Evolutionary conservation across 2,797 vertebrate genomes (phyloP), one percentile per base, ranked within the genome.

Genomic region (Pteropus rufus): DNA sequence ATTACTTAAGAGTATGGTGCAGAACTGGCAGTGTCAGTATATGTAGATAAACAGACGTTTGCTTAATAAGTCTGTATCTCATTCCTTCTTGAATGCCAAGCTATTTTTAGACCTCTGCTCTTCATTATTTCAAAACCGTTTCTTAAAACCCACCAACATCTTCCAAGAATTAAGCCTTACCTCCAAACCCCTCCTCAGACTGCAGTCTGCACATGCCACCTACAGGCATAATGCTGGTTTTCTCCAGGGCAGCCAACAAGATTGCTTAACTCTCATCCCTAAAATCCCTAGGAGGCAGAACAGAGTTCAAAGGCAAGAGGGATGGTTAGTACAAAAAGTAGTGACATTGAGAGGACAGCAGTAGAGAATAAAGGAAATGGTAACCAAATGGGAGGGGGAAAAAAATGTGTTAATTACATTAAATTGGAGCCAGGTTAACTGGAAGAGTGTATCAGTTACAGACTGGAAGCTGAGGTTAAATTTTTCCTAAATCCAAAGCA

Each of bases 201-300:
- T 65, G 72, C 80, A 93, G 92, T 91, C 65, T 91, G 36, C 49
- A 95, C 15, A 24, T 94, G 92, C 93, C 95, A 95, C 39, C 92
- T 95, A 93, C 89, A 97, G 96, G 89, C 82, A 16, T 64, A 93
- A 75, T 80, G 41, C 70, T 31, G 5, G 31, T 83, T 72, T 56
- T 67, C 75, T 92, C 56, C 84, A 77, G 6, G 64, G 46, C 29
- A 60, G 46, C 46, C 82, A 49, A 11, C 2, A 11, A 46, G 46
- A 58, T 23, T 29, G 41, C 19, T 82, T 46, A 49, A 46, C 15
- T 54, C 10, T 39, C n/a, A 49, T 19, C 29, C 31, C 56, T 64
- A 56, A 89, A 67, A 52, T 39, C 6, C 8, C 36, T 14, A 36
- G 34, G 36, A 73, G 14, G 44, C n/a, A 49, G 31, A 81, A 39